phyloP scores from a whole-genome alignment of 2,113 vertebrate genomes.

The Rhea pennata region DNA sequence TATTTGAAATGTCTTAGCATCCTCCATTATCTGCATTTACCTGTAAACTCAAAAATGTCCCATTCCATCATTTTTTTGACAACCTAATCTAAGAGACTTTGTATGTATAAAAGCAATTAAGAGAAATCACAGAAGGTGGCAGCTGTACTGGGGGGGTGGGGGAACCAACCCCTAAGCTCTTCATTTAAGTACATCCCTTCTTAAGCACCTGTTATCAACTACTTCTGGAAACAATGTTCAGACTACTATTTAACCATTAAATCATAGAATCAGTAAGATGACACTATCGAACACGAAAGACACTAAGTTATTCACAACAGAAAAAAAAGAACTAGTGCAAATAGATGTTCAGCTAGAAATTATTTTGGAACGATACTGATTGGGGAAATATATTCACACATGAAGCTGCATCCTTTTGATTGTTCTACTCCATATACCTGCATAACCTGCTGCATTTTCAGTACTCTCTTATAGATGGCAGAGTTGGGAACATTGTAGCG shows the following conservation, averaged over 20 bases:
- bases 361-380: neutral
- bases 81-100: neutral
- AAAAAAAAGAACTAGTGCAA: neutral
- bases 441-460: constrained; percentile 96
- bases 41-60: neutral
- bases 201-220: neutral
- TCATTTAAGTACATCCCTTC: neutral
- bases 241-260: neutral
- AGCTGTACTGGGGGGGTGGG: neutral
- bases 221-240: neutral
- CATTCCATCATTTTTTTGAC: neutral
- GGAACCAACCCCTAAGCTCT: neutral
- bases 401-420: neutral
- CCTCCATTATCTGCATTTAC: neutral
- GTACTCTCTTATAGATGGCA: constrained; percentile 94
- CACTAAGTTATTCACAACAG: neutral
- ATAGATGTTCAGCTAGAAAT: neutral
- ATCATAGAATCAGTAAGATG: neutral
- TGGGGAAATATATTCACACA: neutral
- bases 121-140: neutral
- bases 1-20: neutral
- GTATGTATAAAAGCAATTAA: neutral
- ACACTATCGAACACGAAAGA: neutral
- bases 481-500: constrained; percentile 97
- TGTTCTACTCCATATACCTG: constrained; percentile 80